Conservation (phyloP, 2,797 vertebrate genomes). For the Siniperca obscura region DNA sequence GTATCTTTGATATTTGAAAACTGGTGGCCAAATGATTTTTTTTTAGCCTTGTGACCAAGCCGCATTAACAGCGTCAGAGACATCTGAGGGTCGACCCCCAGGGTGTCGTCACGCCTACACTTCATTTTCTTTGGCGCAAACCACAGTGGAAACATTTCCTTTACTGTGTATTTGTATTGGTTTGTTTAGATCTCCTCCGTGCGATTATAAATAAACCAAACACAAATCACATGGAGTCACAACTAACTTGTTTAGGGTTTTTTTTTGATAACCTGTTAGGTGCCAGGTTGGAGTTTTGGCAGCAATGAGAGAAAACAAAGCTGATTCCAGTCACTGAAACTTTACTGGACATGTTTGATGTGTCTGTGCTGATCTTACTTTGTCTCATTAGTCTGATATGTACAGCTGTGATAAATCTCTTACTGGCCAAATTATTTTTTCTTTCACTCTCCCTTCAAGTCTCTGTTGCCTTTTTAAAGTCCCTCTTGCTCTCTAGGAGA, state of each 20-base stretch:
- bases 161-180: background rate
- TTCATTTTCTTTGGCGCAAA: constrained; percentile 21
- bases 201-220: constrained; percentile 1
- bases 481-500: background rate
- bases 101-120: constrained; percentile 1
- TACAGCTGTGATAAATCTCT: background rate
- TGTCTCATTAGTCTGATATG: background rate
- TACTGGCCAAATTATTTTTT: background rate
- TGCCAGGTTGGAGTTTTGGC: background rate
- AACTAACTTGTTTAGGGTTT: background rate
- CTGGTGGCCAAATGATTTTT: background rate
- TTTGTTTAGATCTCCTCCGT: background rate
- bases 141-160: constrained; percentile 27
- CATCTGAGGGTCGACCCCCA: background rate
- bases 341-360: background rate
- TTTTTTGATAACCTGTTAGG: background rate
- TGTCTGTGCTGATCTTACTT: background rate
- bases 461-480: background rate
- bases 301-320: background rate
- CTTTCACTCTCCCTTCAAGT: background rate
- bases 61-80: background rate
- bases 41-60: background rate
- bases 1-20: background rate
- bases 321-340: background rate
- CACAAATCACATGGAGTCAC: background rate